Base-by-base conservation (phyloP, 2,113 vertebrate genomes). In the Panthera uncia region DNA sequence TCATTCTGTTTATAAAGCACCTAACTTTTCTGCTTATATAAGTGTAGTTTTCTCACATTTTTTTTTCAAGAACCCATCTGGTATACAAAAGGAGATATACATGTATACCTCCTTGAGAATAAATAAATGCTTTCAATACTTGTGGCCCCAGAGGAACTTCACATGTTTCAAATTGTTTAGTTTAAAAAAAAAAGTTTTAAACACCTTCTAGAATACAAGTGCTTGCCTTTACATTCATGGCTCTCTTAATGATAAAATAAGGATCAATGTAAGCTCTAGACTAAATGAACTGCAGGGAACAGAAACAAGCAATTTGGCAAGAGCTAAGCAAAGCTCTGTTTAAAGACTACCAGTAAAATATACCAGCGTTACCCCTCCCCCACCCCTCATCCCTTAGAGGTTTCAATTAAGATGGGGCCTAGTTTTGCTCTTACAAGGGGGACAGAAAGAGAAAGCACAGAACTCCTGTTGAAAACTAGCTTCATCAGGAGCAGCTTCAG, bases 321-420 rank as follows among this genome's bases (percentile, higher is more conserved):
- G 73, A 95, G 92, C 33, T 82, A 36, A 86, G 82, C 50, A 89
- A 89, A 93, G 57, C 74, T 89, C 86, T 87, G 95, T 80, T 97
- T 95, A 92, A 94, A 97, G 87, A 69, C 89, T 96, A 97, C 95
- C 84, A 97, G 96, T 95, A 98, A 97, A 96, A 97, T 95, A 92
- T 45, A 98, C 68, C 89, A 97, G 79, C 74, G 31, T 52, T 41
- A 80, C 61, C 66, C 96, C 61, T 95, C 93, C 95, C 84, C 92
- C 92, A 94, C 13, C 38, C 14, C 33, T 66, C 91, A 25, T 25
- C 78, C 95, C 95, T 96, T 84, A 98, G 74, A 96, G 97, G 97
- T 97, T 98, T 97, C 96, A 96, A 97, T 97, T 98, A 98, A 95
- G 94, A 88, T 97, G 89, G 79, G 94, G 97, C 96, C 97, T 97